These are phyloP conservation scores for Eustalomyia histrio DNA, from an alignment of 2,888 invertebrate genomes.

Conservation along the genomic window DNA sequence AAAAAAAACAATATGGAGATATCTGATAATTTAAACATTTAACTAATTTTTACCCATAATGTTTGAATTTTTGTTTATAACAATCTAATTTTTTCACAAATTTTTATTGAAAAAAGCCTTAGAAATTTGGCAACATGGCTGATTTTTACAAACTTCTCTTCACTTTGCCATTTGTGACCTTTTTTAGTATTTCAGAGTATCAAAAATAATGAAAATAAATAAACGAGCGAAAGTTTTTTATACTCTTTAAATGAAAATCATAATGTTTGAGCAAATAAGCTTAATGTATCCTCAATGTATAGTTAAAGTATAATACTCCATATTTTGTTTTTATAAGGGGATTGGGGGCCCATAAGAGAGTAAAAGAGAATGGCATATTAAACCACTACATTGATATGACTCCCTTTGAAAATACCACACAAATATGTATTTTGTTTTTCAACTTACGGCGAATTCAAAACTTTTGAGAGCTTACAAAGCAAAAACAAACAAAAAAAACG, in stretches of 20 bases:
- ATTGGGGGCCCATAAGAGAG: not conserved
- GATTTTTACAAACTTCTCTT: slow-evolving; percentile 56
- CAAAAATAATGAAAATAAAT: slow-evolving; percentile 21
- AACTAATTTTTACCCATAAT: slow-evolving; percentile 41
- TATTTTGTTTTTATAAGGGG: not conserved
- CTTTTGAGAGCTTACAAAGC: slow-evolving; percentile 9
- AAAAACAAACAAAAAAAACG: too few species aligned
- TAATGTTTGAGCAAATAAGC: slow-evolving; percentile 42
- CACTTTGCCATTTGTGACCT: slow-evolving; percentile 52
- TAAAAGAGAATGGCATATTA: not conserved
- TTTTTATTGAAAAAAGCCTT: not conserved
- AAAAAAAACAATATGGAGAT: slow-evolving; percentile 31
- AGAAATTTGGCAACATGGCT: slow-evolving; percentile 59
- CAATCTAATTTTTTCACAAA: not conserved
- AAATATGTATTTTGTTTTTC: not conserved
- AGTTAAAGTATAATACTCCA: not conserved
- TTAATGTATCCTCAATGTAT: slow-evolving; percentile 11
- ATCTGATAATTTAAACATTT: slow-evolving; percentile 21
- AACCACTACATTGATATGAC: not conserved
- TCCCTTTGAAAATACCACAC: slow-evolving; percentile 14
- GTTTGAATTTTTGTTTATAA: slow-evolving; percentile 29
- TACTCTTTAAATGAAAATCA: not conserved
- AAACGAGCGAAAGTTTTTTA: slow-evolving; percentile 46
- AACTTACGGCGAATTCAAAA: slow-evolving; percentile 11
- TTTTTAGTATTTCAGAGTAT: slow-evolving; percentile 47